Conservation (phyloP, 2,113 vertebrate species). For the Clarias gariepinus region DNA sequence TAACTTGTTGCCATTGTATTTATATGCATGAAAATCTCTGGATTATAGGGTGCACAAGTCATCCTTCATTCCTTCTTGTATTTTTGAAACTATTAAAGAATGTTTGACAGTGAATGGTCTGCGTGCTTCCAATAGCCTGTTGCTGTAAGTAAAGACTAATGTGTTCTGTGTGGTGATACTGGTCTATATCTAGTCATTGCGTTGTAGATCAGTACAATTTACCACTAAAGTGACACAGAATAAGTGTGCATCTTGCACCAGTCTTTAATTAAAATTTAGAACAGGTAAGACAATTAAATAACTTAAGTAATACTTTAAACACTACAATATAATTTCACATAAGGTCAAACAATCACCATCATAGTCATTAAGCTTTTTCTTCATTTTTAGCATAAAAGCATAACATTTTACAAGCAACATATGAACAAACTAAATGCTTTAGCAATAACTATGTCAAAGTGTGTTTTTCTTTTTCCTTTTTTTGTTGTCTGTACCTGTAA, state of each 20-base stretch:
- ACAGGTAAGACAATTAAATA: conserved; percentile 40
- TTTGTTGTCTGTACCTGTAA: conserved; percentile 32
- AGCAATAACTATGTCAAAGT: conserved; percentile 37
- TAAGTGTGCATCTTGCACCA: conserved; percentile 24
- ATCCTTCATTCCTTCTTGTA: conserved; percentile 50
- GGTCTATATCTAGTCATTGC: neutral
- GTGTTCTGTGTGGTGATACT: neutral
- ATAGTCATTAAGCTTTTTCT: neutral
- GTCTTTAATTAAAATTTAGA: conserved; percentile 40
- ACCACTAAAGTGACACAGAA: neutral
- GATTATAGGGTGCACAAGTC: conserved; percentile 57
- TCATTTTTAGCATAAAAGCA: conserved; percentile 15
- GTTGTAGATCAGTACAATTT: neutral
- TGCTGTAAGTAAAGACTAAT: neutral
- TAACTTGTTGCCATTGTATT: conserved; percentile 52
- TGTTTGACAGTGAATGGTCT: conserved; percentile 63
- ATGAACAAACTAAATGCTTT: conserved; percentile 12
- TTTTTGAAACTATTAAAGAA: conserved; percentile 77
- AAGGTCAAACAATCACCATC: neutral
- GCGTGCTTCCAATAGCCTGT: too few relatives aligned
- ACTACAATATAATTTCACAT: conserved; percentile 26
- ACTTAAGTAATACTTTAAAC: conserved; percentile 12
- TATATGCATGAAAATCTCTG: conserved; percentile 56
- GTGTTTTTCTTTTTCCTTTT: conserved; percentile 11
- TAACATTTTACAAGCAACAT: conserved; percentile 38